Evolutionary conservation across 2,797 vertebrate species (phyloP), one percentile per base, ranked within the genome.

Genomic region (Crypturellus tataupa): DNA sequence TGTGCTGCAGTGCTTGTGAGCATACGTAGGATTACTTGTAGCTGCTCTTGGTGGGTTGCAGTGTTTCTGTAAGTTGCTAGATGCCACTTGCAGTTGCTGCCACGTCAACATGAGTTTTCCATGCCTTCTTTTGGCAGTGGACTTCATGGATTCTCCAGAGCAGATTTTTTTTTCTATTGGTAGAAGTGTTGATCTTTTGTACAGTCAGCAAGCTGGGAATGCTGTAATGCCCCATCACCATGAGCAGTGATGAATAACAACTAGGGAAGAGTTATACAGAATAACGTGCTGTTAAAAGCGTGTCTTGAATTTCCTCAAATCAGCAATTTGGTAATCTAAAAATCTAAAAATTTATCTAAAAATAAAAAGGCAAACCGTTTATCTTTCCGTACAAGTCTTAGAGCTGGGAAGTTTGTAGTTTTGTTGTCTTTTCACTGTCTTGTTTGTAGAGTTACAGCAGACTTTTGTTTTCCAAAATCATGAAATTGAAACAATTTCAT

Each of bases 101-200:
- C 31, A 62, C 63, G 17, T 72, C 39, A 37, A 3, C 7, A 18
- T 27, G 70, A 79, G 39, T 73, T 51, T 76, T 86, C 9, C 27
- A 2, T 23, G 25, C 63, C 0, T 0, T 18, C 35, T 76, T 90
- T 27, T 51, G 53, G 56, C 15, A 46, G 46, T 27, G 51, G 29
- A 51, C 31, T 80, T 79, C 17, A 40, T 17, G 3, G 19, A 47
- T 65, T 42, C 2, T 79, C 14, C 67, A 63, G 67, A 84, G 46
- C 23, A 44, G 4, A 5, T 49, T 49, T 49, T 78, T 60, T 4
- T 68, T 85, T 39, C 63, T 31, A 33, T n/a, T 53, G 25, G 33
- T 87, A 49, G 44, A 81, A 58, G 37, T 55, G 18, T 21, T 78
- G 58, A 31, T 68, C 44, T 78, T 71, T 33, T 46, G n/a, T 9